Evolutionary conservation across 2,888 invertebrate species (phyloP), one percentile per base, ranked within the genome.

Genomic region (Meloe dianella): DNA sequence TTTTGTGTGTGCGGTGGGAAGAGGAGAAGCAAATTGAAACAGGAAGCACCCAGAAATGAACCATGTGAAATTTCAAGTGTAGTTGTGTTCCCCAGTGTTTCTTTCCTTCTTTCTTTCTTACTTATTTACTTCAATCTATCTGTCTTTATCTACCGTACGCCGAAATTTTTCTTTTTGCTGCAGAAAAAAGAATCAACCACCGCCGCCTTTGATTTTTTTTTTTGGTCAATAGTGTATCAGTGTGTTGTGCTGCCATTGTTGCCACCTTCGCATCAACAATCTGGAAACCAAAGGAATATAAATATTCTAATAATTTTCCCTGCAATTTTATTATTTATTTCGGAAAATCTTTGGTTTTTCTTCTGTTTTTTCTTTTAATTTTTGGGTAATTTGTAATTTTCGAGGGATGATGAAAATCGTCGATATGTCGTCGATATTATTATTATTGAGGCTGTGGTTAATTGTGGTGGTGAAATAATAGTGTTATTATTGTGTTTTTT

Each of bases 341-440:
- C 22, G 20, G 10, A 47, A 41, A 20, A 47, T 47, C 47, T 47
- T 41, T 5, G 41, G 6, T n/a, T 41, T 41, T 41, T 41, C 10
- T 38, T n/a, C 14, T 38, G 14, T 38, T 38, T 38, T 38, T 32
- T 10, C 2, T 12, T 32, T 10, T 14, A 38, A 38, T 38, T 38
- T n/a, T n/a, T n/a, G n/a, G n/a, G n/a, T n/a, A n/a, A 38, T 38
- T 14, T 38, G 5, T 9, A 10, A 14, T 6, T 30, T 27, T 27
- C 2, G 4, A 12, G 35, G 35, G 35, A 12, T 35, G 35, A 35
- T 32, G 32, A 12, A 35, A 6, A 41, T 12, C 41, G 41, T 17
- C 41, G 17, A n/a, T n/a, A n/a, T 41, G n/a, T 71, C 68, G 58
- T 67, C 54, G 51, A 63, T 27, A 27, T 4, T 27, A 4, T 27